Conservation (phyloP, 2,888 invertebrate genomes). For the Andrena praecox region DNA sequence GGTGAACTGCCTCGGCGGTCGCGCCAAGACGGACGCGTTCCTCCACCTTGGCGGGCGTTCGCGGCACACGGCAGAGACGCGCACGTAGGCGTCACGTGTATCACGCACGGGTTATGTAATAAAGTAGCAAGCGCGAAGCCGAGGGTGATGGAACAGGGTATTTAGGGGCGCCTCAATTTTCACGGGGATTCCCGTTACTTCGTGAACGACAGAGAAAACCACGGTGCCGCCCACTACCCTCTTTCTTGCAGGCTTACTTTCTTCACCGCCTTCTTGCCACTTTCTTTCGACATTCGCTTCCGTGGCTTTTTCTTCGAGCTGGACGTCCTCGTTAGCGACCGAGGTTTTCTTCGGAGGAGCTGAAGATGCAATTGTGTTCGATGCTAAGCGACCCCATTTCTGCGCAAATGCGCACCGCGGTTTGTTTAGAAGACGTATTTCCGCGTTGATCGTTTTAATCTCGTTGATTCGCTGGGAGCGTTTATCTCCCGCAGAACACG, state of each 20-base stretch:
- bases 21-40: constrained; percentile 42
- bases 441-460: constrained; percentile 33
- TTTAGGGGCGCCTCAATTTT: constrained; percentile 63
- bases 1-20: constrained; percentile 42
- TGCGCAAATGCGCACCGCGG: neutral
- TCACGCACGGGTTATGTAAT: constrained; percentile 60
- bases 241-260: constrained; percentile 16
- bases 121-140: constrained; percentile 55
- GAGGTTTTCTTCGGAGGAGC: neutral
- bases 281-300: constrained; percentile 14
- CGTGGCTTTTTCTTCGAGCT: neutral
- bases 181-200: constrained; percentile 53
- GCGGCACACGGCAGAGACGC: constrained; percentile 5
- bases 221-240: constrained; percentile 12
- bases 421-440: neutral
- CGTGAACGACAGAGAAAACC: constrained; percentile 18
- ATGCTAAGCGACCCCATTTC: neutral
- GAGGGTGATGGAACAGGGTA: constrained; percentile 26
- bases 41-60: constrained; percentile 58
- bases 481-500: neutral
- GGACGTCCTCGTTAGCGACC: constrained; percentile 22
- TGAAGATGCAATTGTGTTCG: neutral
- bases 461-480: constrained; percentile 45
- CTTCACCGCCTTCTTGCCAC: neutral
- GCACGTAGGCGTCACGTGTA: neutral